Evolutionary conservation across 2,888 invertebrate genomes (phyloP), one percentile per base, ranked within the genome.

Genomic region (Anthrax anthrax): DNA sequence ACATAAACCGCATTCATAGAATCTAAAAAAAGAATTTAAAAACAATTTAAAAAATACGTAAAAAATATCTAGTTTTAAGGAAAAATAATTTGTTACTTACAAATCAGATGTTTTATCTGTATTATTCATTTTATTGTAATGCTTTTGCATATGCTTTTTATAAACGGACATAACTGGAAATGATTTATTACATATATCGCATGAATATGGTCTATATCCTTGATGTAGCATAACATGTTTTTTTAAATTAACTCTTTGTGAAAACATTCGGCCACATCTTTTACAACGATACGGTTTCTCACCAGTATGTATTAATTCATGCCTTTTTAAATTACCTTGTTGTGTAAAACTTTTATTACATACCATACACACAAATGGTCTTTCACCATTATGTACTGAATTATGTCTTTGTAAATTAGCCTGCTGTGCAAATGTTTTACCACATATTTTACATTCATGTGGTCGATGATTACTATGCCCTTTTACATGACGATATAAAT

Each of bases 231-330:
- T 58, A 47, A 65, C 65, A 51, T 67, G 66, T 50, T 67, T 67
- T 50, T 67, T 67, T n/a, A 67, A 60, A 54, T 67, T 67, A 17
- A 67, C 64, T 39, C 65, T 58, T 47, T 67, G 66, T 10, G 67
- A 65, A 49, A 67, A 67, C 50, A 63, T 64, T 32, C 65, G 60
- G 13, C 63, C 64, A 45, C 66, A 67, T 14, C 65, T 58, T 52
- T 64, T 65, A 52, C 66, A 67, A 4, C 65, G 63, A 49, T 65
- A 67, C 18, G 66, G 66, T 50, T 67, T 67, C 44, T 67, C 67
- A 19, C 66, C 66, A 16, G 67, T 67, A 46, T 67, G 66, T 49
- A 62, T 65, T 50, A 67, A 58, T 52, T 67, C 64, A 54, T 67
- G 66, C 44, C 66, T 62, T 43, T 62, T 62, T 58, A 67, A 60